Evolutionary conservation across 2,113 vertebrate genomes (phyloP).

Genomic region (Gnathonemus echidnorhynchus): DNA sequence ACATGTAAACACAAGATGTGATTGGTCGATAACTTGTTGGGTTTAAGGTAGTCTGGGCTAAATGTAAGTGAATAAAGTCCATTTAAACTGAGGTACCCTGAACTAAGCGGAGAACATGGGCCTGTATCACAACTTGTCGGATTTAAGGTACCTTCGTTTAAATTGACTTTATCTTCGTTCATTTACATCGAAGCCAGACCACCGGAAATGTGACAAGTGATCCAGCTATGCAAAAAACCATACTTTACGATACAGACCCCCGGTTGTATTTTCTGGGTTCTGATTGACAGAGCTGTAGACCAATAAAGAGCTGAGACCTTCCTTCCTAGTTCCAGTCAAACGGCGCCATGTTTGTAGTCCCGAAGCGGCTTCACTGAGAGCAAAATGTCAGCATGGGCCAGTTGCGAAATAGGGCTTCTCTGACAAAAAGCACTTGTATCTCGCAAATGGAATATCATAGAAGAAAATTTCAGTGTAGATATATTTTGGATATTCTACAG

Average conservation of each 20-base stretch:
- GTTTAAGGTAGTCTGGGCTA: not conserved
- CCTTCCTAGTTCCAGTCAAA: not conserved
- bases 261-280: not conserved
- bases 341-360: not conserved
- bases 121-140: not conserved
- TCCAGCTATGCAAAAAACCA: not conserved
- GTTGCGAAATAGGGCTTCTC: not conserved
- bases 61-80: not conserved
- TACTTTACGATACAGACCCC: not conserved
- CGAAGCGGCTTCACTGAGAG: not conserved
- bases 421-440: not conserved
- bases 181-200: not conserved
- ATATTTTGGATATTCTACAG: not conserved
- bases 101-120: not conserved
- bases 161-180: not conserved
- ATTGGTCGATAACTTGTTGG: not conserved
- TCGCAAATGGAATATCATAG: not conserved
- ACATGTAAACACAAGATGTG: not conserved
- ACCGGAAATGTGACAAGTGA: not conserved
- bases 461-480: not conserved
- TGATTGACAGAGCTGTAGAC: not conserved
- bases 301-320: not conserved
- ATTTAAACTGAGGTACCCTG: not conserved
- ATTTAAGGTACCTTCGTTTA: not conserved
- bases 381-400: not conserved